Evolutionary conservation across 2,113 vertebrate species (phyloP), one percentile per base, ranked within the genome.

Genomic region (Lanius ludovicianus): DNA sequence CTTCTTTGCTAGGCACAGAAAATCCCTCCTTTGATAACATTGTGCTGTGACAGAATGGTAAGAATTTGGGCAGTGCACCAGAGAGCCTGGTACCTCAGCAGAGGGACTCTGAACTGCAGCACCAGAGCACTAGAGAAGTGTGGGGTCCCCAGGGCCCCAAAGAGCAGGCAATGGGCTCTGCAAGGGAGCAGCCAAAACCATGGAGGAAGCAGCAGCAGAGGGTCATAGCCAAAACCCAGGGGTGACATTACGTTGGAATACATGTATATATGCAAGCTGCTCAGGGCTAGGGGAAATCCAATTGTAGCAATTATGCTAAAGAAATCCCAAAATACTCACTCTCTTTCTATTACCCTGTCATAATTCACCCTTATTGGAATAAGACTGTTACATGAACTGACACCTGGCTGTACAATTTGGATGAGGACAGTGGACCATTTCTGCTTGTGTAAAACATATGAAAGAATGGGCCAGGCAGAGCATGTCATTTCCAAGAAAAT

Each of bases 21-120:
- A 95, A 95, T 68, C 85, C 82, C 88, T 93, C 90, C 96, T 97
- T 96, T 95, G 93, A 94, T 96, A 94, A 52, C 47, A 44, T 3
- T 73, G 46, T 56, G 41, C 89, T 92, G 85, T 74, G 79, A 44
- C 35, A 44, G 89, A 79, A 62, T 1, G 67, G 89, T 80, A 96
- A 87, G 82, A 50, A 56, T 46, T 62, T 75, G 52, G 27, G 75
- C 2, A 0, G 2, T n/a, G 69, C 31, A 57, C 31, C 47, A 79
- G 52, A 56, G 16, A 30, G 28, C 21, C 9, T 4, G 14, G 17
- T 14, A 74, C 64, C 55, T 78, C 63, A 2, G 2, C 64, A 80
- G 56, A 57, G 24, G 35, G 35, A n/a, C 84, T 93, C 71, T 68
- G 68, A 89, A 55, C 27, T 6, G 50, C 79, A 22, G 10, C 9